Conservation (phyloP, 2,888 invertebrate species). For the Drosophila mercatorum region DNA sequence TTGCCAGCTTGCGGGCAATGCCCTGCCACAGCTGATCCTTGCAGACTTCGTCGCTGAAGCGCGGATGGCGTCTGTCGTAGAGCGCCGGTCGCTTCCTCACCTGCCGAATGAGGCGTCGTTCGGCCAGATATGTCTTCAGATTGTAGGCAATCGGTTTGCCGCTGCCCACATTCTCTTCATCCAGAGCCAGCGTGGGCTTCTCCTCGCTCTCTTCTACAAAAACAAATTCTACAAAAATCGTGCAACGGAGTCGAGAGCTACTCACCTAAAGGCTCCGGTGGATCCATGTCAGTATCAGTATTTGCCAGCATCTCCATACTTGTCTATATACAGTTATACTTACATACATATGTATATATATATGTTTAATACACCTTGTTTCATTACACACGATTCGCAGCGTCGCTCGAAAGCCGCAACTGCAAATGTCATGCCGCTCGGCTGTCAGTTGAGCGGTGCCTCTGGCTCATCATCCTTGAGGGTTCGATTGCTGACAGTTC, state of each 20-base stretch:
- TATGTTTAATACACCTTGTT: too few species aligned
- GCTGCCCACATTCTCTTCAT: neutral
- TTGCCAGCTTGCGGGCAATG: slow-evolving; percentile 57
- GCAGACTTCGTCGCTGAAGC: slow-evolving; percentile 58
- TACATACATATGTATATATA: too few species aligned
- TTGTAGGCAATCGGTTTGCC: neutral
- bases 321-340: too few species aligned
- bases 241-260: neutral
- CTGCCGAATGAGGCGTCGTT: slow-evolving; percentile 61
- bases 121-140: slow-evolving; percentile 27
- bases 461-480: neutral
- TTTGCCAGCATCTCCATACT: neutral
- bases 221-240: neutral
- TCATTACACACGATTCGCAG: too few species aligned
- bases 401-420: neutral
- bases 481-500: neutral
- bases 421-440: neutral
- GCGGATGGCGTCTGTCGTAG: slow-evolving; percentile 62
- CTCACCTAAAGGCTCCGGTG: slow-evolving; percentile 12
- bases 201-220: neutral
- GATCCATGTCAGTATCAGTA: neutral
- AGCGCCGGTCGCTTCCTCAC: slow-evolving; percentile 64
- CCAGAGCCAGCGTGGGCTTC: neutral
- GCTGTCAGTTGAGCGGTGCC: neutral
- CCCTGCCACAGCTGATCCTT: slow-evolving; percentile 69